These are phyloP conservation scores for Mongoloraphidia duomilia DNA, from an alignment of 2,888 invertebrate genomes.

Conservation along the genomic window DNA sequence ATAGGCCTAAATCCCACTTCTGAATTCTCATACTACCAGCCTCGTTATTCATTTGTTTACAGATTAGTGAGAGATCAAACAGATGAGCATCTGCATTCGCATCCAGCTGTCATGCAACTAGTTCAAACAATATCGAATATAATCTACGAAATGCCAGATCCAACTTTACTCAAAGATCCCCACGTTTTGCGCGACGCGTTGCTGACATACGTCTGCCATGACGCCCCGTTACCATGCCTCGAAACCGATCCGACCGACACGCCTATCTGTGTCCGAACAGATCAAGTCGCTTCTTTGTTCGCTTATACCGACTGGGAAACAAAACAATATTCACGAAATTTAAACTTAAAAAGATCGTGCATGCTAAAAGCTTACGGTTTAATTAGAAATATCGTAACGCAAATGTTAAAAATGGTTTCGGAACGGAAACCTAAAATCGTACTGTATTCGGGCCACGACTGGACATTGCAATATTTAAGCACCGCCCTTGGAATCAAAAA, in stretches of 20 bases:
- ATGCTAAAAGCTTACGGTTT: constrained; percentile 69
- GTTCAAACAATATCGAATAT: constrained; percentile 49
- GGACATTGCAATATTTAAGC: constrained; percentile 72
- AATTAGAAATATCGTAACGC: constrained; percentile 64
- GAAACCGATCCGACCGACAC: constrained; percentile 31
- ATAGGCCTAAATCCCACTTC: no score
- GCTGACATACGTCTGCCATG: constrained; percentile 74
- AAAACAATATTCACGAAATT: constrained; percentile 40
- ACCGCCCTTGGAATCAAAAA: constrained; percentile 59
- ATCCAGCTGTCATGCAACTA: constrained; percentile 57
- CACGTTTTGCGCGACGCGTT: constrained; percentile 65
- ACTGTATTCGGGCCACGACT: constrained; percentile 63
- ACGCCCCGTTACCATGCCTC: constrained; percentile 62
- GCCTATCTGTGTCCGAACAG: constrained; percentile 44
- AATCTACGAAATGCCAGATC: constrained; percentile 51
- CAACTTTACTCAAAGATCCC: constrained; percentile 45
- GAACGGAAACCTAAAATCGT: constrained; percentile 60
- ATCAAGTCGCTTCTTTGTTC: constrained; percentile 65
- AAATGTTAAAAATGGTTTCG: constrained; percentile 68
- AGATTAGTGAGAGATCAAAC: constrained; percentile 43
- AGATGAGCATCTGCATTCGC: constrained; percentile 50
- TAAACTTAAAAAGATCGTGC: constrained; percentile 47
- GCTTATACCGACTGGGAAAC: constrained; percentile 72
- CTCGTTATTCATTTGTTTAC: constrained; percentile 19
- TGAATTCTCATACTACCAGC: no score